phyloP scores from a whole-genome alignment of 2,113 vertebrate species.

The Hyaena hyaena region DNA sequence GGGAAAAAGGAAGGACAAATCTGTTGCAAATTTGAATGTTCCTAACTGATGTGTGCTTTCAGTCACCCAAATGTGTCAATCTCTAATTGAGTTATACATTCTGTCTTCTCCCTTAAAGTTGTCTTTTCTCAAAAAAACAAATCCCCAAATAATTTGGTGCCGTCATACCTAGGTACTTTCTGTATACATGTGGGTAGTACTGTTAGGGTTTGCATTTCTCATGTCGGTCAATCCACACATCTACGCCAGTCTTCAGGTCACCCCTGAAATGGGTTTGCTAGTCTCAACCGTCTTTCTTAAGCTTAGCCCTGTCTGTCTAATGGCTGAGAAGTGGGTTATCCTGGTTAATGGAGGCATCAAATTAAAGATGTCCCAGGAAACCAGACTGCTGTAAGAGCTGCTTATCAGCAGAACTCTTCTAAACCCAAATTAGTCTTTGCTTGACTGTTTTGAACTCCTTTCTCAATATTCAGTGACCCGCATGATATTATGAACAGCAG shows the following conservation, averaged over 20 bases:
- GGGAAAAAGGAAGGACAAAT: not conserved
- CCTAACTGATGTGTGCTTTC: not conserved
- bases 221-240: not conserved
- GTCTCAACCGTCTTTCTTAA: not conserved
- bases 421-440: not conserved
- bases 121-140: not conserved
- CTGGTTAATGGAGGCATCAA: not conserved
- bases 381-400: too few relatives aligned
- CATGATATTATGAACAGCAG: not conserved
- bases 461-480: not conserved
- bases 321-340: not conserved
- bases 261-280: not conserved
- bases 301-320: not conserved
- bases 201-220: too few relatives aligned
- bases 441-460: not conserved
- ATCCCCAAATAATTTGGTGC: not conserved
- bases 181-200: accelerated
- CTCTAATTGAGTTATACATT: not conserved
- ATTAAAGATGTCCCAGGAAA: not conserved
- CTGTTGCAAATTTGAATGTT: not conserved
- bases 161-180: not conserved
- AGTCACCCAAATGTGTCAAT: not conserved
- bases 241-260: not conserved
- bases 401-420: not conserved
- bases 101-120: not conserved